phyloP scores from a whole-genome alignment of 2,113 vertebrate species.

The Aspiorhynchus laticeps region DNA sequence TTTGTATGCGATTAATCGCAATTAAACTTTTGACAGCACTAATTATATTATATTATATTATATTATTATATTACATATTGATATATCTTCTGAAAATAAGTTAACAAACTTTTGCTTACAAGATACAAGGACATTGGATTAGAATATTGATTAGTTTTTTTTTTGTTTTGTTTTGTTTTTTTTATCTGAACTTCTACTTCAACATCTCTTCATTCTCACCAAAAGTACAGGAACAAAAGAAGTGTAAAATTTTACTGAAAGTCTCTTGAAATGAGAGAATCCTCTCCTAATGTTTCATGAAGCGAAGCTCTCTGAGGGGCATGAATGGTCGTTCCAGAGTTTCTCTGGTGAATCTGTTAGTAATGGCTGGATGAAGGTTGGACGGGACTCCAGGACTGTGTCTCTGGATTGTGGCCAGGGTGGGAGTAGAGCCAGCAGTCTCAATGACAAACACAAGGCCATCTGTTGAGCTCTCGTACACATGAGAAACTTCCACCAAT shows the following conservation, averaged over 20 bases:
- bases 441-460: slow-evolving; percentile 55
- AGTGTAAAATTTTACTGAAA: not conserved
- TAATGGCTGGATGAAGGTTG: slow-evolving; percentile 15
- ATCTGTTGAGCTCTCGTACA: slow-evolving; percentile 46
- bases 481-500: slow-evolving; percentile 40
- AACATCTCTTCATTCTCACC: not conserved
- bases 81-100: too few species aligned
- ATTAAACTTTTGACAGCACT: too few species aligned
- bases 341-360: slow-evolving; percentile 45
- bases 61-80: too few species aligned
- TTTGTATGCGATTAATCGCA: too few species aligned
- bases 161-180: too few species aligned
- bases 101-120: too few species aligned
- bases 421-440: slow-evolving; percentile 49
- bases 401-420: slow-evolving; percentile 45
- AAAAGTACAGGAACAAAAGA: not conserved
- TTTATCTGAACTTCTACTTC: too few species aligned
- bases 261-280: not conserved
- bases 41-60: too few species aligned
- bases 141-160: too few species aligned
- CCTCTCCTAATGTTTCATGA: slow-evolving; percentile 18
- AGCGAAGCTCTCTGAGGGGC: not conserved
- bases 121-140: too few species aligned
- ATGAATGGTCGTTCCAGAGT: slow-evolving; percentile 13
- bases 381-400: slow-evolving; percentile 4